Conservation (phyloP, 2,113 vertebrate genomes). For the Vidua chalybeata region DNA sequence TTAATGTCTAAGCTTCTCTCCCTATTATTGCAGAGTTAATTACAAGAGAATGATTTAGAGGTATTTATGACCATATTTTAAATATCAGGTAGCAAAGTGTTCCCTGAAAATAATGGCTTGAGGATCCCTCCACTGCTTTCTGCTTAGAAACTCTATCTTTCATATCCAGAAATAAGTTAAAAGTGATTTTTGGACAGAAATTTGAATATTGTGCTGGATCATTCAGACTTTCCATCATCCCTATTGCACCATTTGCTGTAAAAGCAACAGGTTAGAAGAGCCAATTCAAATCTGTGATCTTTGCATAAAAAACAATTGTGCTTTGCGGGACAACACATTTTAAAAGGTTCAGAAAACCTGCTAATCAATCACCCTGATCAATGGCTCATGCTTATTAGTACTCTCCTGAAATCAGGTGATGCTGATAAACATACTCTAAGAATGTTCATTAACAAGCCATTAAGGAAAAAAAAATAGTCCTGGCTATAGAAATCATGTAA, state of each 20-base stretch:
- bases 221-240: not conserved
- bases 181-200: not conserved
- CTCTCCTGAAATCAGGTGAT: not conserved
- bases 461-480: not conserved
- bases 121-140: not conserved
- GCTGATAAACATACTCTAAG: not conserved
- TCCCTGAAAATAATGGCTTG: not conserved
- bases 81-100: not conserved
- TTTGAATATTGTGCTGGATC: not conserved
- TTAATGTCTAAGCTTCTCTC: slow-evolving; percentile 18
- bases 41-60: slow-evolving; percentile 8
- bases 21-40: not conserved
- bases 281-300: not conserved
- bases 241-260: not conserved
- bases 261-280: not conserved
- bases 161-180: not conserved
- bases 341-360: not conserved
- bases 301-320: not conserved
- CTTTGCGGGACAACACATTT: not conserved
- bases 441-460: not conserved
- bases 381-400: not conserved
- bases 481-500: not conserved
- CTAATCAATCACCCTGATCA: not conserved
- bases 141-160: not conserved
- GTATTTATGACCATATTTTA: not conserved